Conservation (phyloP, 2,888 invertebrate species). For the Lamellibrachia columna region DNA sequence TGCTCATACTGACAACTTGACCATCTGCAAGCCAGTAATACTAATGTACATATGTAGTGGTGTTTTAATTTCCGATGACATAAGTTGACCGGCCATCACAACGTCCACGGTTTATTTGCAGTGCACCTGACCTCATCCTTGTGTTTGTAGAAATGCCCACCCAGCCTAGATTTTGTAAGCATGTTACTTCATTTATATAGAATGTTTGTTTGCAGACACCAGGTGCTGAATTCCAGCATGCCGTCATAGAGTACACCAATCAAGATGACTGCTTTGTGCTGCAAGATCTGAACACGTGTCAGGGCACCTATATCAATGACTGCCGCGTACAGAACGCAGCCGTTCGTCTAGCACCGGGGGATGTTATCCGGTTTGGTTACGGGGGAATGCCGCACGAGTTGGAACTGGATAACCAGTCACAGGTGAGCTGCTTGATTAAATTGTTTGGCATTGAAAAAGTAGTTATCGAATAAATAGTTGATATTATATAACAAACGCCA, state of each 20-base stretch:
- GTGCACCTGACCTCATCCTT: too few relatives aligned
- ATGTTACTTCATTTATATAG: not conserved
- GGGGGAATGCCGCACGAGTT: constrained; percentile 60
- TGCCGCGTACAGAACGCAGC: constrained; percentile 65
- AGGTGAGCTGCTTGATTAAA: not conserved
- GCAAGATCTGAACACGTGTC: constrained; percentile 64
- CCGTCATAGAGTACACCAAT: constrained; percentile 63
- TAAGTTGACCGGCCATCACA: too few relatives aligned
- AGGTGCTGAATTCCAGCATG: constrained; percentile 64
- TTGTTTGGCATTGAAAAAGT: too few relatives aligned
- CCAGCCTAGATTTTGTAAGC: not conserved
- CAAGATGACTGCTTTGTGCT: constrained; percentile 63
- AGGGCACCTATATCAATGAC: constrained; percentile 66
- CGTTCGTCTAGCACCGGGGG: constrained; percentile 62
- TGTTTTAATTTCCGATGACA: too few relatives aligned
- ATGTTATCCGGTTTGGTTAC: constrained; percentile 62
- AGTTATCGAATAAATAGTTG: too few relatives aligned
- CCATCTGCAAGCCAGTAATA: too few relatives aligned
- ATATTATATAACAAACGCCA: too few relatives aligned
- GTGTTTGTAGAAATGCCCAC: too few relatives aligned
- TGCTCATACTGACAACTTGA: too few relatives aligned
- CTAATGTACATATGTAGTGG: too few relatives aligned
- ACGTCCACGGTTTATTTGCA: too few relatives aligned
- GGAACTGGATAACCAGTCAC: constrained; percentile 50
- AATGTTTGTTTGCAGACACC: constrained; percentile 48